Conservation (phyloP, 1,140 invertebrate genomes). For the Cyclina sinensis region DNA sequence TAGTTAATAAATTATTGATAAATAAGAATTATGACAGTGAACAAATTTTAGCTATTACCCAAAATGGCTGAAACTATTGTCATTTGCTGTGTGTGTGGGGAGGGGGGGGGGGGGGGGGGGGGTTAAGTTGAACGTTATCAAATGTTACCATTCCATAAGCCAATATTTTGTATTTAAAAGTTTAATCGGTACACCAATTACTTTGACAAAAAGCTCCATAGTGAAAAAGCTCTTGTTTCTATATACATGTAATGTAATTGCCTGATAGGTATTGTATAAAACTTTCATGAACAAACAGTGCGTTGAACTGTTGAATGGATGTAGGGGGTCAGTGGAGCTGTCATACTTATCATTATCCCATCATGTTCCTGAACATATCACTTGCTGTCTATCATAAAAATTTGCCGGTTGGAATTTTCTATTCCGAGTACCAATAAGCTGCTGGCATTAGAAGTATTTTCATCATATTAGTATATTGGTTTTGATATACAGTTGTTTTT, state of each 20-base stretch:
- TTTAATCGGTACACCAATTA: slow-evolving; percentile 13
- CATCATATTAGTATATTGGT: slow-evolving; percentile 17
- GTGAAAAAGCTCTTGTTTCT: slow-evolving; percentile 16
- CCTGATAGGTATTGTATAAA: slow-evolving; percentile 7
- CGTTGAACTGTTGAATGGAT: slow-evolving; percentile 20
- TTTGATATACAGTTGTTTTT: slow-evolving; percentile 19
- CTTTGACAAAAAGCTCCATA: slow-evolving; percentile 1
- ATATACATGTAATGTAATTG: slow-evolving; percentile 18
- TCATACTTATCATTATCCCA: slow-evolving; percentile 12
- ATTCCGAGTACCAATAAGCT: slow-evolving; percentile 19
- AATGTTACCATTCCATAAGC: slow-evolving; percentile 16
- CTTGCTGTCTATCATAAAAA: slow-evolving; percentile 6
- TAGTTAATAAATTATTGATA: slow-evolving; percentile 8
- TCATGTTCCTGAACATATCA: slow-evolving; percentile 11
- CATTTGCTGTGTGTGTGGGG: neutral
- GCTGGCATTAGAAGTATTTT: slow-evolving; percentile 15
- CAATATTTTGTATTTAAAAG: neutral
- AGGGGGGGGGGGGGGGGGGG: neutral
- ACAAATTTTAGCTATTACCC: slow-evolving; percentile 25
- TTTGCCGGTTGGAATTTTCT: slow-evolving; percentile 5
- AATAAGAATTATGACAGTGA: slow-evolving; percentile 11
- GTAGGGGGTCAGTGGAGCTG: slow-evolving; percentile 17
- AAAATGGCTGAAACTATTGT: slow-evolving; percentile 16
- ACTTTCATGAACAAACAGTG: slow-evolving; percentile 18
- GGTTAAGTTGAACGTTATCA: slow-evolving; percentile 12